Percentiles rank a stretch among this genome's conserved stretches.
These are phyloP conservation scores for Aporrectodea caliginosa DNA, from an alignment of 1,140 invertebrate genomes.

Conservation along the genomic window DNA sequence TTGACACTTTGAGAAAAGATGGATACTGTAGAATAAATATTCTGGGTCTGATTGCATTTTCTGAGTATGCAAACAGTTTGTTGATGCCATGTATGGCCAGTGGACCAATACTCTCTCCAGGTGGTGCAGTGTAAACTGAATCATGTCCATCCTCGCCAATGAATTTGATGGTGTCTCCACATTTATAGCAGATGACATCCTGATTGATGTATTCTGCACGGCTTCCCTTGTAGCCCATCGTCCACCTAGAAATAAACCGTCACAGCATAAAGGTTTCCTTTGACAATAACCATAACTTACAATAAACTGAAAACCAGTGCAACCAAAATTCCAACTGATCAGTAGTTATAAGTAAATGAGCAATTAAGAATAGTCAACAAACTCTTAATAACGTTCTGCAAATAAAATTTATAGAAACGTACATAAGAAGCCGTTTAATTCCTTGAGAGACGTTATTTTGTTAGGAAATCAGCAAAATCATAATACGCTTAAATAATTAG, in stretches of 20 bases:
- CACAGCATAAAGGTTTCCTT: no score
- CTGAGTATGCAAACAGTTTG: conserved; percentile 48
- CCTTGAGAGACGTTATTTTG: no score
- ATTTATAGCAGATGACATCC: conserved; percentile 46
- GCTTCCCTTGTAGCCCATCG: conserved; percentile 48
- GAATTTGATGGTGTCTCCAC: conserved; percentile 49
- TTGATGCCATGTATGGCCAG: conserved; percentile 46
- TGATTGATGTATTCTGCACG: conserved; percentile 44
- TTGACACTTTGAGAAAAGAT: conserved; percentile 41
- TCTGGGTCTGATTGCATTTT: conserved; percentile 45
- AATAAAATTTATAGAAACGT: no score
- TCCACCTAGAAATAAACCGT: conserved; percentile 50
- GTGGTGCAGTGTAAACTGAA: conserved; percentile 43
- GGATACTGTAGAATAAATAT: conserved; percentile 49
- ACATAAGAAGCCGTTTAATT: no score
- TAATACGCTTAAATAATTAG: no score
- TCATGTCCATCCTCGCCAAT: conserved; percentile 44
- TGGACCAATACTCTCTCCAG: conserved; percentile 43
- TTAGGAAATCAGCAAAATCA: no score
- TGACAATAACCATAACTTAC: no score
- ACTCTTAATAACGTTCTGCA: no score
- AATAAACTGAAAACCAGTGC: no score
- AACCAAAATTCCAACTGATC: no score
- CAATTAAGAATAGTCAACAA: no score
- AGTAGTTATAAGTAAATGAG: no score